Evolutionary conservation across 1,140 invertebrate species (phyloP).

Genomic region (Penaeus chinensis): DNA sequence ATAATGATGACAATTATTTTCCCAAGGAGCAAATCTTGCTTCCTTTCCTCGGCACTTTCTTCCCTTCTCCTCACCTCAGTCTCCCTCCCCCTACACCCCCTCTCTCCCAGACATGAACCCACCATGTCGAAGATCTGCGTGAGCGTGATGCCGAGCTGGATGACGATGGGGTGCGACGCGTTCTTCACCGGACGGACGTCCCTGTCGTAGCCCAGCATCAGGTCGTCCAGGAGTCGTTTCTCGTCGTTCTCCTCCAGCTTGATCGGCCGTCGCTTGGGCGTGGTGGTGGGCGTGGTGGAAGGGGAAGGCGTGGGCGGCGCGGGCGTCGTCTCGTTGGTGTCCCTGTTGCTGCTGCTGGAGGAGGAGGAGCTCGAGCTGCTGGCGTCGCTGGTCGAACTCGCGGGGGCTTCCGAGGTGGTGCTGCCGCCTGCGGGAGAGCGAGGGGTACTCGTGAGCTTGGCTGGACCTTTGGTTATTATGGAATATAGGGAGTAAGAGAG

Average conservation of each 20-base stretch:
- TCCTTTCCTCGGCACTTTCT: neutral
- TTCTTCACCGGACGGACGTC: conserved; percentile 73
- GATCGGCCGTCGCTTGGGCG: neutral
- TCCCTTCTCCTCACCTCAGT: neutral
- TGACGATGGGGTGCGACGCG: conserved; percentile 71
- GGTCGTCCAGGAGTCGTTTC: conserved; percentile 71
- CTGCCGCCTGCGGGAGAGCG: conserved; percentile 5
- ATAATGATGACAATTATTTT: no score
- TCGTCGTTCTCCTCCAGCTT: conserved; percentile 69
- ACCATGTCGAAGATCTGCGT: conserved; percentile 75
- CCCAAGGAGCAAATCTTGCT: no score
- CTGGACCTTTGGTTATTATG: neutral
- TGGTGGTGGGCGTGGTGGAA: neutral
- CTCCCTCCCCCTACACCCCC: neutral
- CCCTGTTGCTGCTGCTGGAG: neutral
- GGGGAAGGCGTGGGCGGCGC: neutral
- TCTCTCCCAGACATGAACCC: conserved; percentile 41
- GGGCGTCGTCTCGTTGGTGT: neutral
- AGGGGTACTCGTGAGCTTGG: neutral
- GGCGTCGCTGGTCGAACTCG: neutral
- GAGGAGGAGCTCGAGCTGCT: neutral
- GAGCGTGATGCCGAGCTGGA: conserved; percentile 74
- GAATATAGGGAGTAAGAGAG: neutral
- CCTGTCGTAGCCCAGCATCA: conserved; percentile 73
- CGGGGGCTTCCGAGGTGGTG: conserved; percentile 11